phyloP scores from a whole-genome alignment of 2,113 vertebrate species.

The Callaeas wilsoni region DNA sequence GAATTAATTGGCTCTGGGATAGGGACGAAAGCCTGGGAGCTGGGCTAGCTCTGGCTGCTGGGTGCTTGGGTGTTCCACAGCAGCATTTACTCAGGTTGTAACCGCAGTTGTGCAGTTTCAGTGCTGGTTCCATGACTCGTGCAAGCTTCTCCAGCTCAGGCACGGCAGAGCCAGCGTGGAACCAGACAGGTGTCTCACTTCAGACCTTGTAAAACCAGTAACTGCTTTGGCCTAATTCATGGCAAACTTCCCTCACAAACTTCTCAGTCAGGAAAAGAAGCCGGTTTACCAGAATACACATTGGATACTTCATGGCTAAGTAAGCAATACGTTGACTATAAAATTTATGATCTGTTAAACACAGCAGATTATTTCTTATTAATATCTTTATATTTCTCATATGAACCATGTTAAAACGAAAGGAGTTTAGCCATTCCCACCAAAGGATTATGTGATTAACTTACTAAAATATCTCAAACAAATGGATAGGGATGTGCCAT shows the following conservation, averaged over 20 bases:
- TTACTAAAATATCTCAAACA: background rate
- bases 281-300: background rate
- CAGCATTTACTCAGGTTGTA: background rate
- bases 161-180: background rate
- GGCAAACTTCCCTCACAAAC: background rate
- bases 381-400: background rate
- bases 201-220: background rate
- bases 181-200: background rate
- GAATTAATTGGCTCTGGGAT: background rate
- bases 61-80: background rate
- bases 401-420: background rate
- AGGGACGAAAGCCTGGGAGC: background rate
- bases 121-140: background rate
- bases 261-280: too few species aligned
- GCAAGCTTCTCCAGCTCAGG: background rate
- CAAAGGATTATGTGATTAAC: background rate
- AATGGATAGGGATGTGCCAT: background rate
- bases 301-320: background rate
- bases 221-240: background rate
- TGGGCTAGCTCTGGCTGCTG: background rate
- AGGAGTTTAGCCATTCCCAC: background rate
- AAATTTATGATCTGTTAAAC: slow-evolving; percentile 28
- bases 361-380: background rate
- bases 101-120: background rate
- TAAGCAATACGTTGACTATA: background rate